Percentiles rank a stretch among this genome's conserved stretches.
These are phyloP conservation scores for Conistra vaccinii DNA, from an alignment of 2,888 invertebrate species.

Conservation along the genomic window DNA sequence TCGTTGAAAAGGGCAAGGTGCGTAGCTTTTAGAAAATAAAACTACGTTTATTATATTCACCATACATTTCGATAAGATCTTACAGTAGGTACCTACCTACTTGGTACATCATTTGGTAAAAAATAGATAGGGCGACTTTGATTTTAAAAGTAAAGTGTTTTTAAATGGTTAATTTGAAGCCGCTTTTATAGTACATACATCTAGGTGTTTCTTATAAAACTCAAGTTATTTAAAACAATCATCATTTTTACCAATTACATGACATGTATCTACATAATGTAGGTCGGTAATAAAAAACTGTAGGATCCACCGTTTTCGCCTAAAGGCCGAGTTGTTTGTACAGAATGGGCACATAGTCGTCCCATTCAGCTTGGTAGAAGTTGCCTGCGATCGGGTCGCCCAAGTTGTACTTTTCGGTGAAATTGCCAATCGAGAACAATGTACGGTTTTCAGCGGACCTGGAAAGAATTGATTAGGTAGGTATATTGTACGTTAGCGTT, in stretches of 20 bases:
- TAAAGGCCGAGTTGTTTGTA: conserved; percentile 85
- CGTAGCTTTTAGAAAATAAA: neutral
- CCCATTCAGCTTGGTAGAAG: conserved; percentile 95
- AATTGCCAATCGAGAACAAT: conserved; percentile 87
- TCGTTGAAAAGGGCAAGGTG: neutral
- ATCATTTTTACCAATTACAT: neutral
- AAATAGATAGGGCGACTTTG: too few species aligned
- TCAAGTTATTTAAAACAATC: neutral
- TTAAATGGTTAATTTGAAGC: neutral
- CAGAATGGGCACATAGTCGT: conserved; percentile 93
- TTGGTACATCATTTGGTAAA: too few species aligned
- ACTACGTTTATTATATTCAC: neutral
- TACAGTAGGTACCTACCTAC: too few species aligned
- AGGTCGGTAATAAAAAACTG: neutral
- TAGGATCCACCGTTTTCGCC: conserved; percentile 20
- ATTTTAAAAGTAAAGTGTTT: too few species aligned
- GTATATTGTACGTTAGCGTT: neutral
- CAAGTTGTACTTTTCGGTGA: conserved; percentile 93
- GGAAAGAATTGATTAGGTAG: conserved; percentile 26
- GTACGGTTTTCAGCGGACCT: conserved; percentile 84
- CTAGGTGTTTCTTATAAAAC: neutral
- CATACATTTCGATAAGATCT: too few species aligned
- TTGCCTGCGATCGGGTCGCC: conserved; percentile 95
- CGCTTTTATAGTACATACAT: neutral
- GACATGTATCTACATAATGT: neutral